phyloP scores from a whole-genome alignment of 2,888 invertebrate genomes.

The Entomobrya proxima region DNA sequence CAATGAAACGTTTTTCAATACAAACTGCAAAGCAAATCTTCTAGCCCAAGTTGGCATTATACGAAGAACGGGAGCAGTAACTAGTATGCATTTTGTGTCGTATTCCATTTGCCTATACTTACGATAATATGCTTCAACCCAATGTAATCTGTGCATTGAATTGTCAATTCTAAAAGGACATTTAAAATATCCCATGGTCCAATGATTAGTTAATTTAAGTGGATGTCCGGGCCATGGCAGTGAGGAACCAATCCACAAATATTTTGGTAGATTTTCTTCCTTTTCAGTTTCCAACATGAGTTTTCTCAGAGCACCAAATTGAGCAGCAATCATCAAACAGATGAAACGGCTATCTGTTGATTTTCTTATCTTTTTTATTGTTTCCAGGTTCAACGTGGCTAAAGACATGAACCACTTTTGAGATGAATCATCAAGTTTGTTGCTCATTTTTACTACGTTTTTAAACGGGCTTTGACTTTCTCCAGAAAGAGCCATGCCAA shows the following conservation, averaged over 20 bases:
- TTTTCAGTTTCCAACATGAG: slow-evolving; percentile 27
- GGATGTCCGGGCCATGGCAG: slow-evolving; percentile 60
- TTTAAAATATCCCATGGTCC: slow-evolving; percentile 51
- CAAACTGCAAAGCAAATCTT: slow-evolving; percentile 7
- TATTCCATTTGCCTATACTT: slow-evolving; percentile 9
- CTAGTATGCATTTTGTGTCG: slow-evolving; percentile 22
- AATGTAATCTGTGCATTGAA: slow-evolving; percentile 39
- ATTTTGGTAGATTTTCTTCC: slow-evolving; percentile 45
- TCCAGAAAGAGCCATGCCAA: slow-evolving; percentile 31
- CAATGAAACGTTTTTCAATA: slow-evolving; percentile 10
- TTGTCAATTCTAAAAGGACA: slow-evolving; percentile 25
- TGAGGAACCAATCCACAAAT: slow-evolving; percentile 54
- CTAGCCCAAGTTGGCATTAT: slow-evolving; percentile 26
- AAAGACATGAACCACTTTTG: slow-evolving; percentile 66
- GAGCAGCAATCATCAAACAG: slow-evolving; percentile 46
- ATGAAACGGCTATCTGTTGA: slow-evolving; percentile 55
- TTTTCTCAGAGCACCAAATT: slow-evolving; percentile 50
- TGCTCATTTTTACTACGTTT: no score
- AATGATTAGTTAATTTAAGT: slow-evolving; percentile 52
- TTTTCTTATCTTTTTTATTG: slow-evolving; percentile 56
- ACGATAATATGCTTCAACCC: slow-evolving; percentile 24
- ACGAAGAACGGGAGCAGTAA: not conserved
- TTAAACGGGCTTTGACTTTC: slow-evolving; percentile 37
- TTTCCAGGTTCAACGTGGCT: slow-evolving; percentile 45
- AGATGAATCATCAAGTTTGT: no score